Base-by-base conservation (phyloP, 35 echinoderm and acorn worm genomes). In the Apostichopus japonicus region DNA sequence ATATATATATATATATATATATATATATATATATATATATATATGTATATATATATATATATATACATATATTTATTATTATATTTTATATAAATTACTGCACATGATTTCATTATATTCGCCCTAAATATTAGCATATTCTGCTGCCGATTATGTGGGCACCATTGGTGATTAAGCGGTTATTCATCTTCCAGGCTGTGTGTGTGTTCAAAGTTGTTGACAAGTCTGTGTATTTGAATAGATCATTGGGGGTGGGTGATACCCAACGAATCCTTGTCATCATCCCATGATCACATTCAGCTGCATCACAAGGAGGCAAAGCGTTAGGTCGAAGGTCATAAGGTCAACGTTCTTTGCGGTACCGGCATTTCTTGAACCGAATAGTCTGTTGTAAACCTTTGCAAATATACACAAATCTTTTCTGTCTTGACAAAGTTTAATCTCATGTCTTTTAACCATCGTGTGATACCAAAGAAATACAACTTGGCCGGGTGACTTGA, bases 151-250 rank as follows among this genome's bases (percentile, higher is more conserved):
- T 21, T 57, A 24, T 84, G 10, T 58, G 81, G 81, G 53, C 23
- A 84, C 27, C 13, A 19, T 10, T 53, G 53, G 5, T 84, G 81
- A 23, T 84, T 84, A 53, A 54, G 81, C 56, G 81, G 54, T 84
- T 55, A 75, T 75, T 75, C 71, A 75, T 75, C 71, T 75, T 75
- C 19, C 54, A 24, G n/a, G 2, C 22, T 23, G 54, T 84, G 81
- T 84, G 81, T 84, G 81, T 84, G 81, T 84, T 84, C 81, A 23
- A 4, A 58, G 51, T 55, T 84, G 81, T 57, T 84, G 81, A 84
- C 81, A 84, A 57, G 54, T 8, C 54, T 84, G 81, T 84, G 81
- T 84, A 84, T 84, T 84, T 84, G 81, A 84, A 84, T 84, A 84
- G 81, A 84, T 84, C 81, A 84, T 55, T 84, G 51, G 13, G 54